A percentile compares a stretch with the other conserved stretches of the same genome.
These are phyloP conservation scores for Psephotus haematonotus DNA, from an alignment of 2,113 vertebrate genomes.

Conservation along the genomic window DNA sequence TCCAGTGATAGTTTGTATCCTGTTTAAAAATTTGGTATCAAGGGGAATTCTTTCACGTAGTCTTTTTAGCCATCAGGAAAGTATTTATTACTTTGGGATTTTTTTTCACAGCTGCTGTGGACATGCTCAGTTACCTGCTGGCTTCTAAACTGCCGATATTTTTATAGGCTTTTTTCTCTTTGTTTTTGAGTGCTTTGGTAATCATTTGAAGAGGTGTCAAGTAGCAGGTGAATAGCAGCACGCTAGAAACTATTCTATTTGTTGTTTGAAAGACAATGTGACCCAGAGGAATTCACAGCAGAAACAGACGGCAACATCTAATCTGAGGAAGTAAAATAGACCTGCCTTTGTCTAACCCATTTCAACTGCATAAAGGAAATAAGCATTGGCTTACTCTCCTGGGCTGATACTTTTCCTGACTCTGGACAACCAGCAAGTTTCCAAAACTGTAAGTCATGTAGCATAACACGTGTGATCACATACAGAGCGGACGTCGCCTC, in stretches of 20 bases:
- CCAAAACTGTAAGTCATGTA: rapidly evolving
- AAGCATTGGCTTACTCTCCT: not conserved
- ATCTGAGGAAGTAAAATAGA: not conserved
- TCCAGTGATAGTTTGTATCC: not conserved
- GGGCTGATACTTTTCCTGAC: not conserved
- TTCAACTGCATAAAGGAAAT: not conserved
- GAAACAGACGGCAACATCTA: not conserved
- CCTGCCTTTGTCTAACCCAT: not conserved
- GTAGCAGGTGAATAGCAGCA: not conserved
- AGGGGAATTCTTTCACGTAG: not conserved
- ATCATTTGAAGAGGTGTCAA: not conserved
- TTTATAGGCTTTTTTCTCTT: not conserved
- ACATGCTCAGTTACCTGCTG: not conserved
- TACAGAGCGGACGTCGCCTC: not conserved
- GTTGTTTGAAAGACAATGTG: not conserved
- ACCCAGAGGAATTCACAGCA: not conserved
- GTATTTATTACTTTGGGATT: not conserved
- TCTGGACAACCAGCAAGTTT: not conserved
- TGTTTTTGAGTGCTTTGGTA: not conserved
- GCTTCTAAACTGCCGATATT: not conserved
- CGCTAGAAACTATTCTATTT: not conserved
- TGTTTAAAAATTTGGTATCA: not conserved
- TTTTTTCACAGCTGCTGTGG: not conserved
- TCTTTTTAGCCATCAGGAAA: not conserved
- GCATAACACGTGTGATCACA: not conserved